Conservation (phyloP, 2,888 invertebrate genomes). For the Torymus tubicola region DNA sequence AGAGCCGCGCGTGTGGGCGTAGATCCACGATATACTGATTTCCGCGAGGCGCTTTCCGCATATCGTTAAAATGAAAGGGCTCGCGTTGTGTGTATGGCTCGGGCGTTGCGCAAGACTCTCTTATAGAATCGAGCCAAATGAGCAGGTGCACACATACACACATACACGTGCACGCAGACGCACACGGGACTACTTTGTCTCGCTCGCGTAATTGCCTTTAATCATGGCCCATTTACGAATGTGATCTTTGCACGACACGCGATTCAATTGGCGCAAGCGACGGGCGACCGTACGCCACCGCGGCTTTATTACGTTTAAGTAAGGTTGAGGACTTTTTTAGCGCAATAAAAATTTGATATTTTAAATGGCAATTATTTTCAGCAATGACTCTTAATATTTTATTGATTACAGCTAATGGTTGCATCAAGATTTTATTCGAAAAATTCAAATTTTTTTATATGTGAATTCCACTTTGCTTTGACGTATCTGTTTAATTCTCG, state of each 20-base stretch:
- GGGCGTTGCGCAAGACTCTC: background rate
- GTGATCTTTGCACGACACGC: slow-evolving; percentile 19
- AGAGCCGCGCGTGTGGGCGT: no score
- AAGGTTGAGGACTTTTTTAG: background rate
- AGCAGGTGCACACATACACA: background rate
- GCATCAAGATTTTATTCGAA: no score
- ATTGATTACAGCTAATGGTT: no score
- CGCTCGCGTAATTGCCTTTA: slow-evolving; percentile 28
- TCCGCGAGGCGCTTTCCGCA: background rate
- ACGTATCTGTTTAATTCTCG: no score
- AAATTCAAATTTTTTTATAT: no score
- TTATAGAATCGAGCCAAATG: slow-evolving; percentile 21
- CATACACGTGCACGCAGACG: background rate
- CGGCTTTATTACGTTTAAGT: background rate
- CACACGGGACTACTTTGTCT: background rate
- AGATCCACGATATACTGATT: slow-evolving; percentile 9
- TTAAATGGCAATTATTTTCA: background rate
- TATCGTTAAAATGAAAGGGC: slow-evolving; percentile 13
- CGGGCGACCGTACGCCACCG: no score
- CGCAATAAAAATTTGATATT: background rate
- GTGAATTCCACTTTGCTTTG: no score
- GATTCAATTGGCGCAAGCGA: slow-evolving; percentile 5
- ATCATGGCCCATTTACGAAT: slow-evolving; percentile 17
- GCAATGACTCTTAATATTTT: no score
- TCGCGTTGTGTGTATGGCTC: background rate